Percentiles rank a stretch among this genome's conserved stretches.
Evolutionary conservation across 2,888 invertebrate species (phyloP).

Genomic region (Dasypolia templi): DNA sequence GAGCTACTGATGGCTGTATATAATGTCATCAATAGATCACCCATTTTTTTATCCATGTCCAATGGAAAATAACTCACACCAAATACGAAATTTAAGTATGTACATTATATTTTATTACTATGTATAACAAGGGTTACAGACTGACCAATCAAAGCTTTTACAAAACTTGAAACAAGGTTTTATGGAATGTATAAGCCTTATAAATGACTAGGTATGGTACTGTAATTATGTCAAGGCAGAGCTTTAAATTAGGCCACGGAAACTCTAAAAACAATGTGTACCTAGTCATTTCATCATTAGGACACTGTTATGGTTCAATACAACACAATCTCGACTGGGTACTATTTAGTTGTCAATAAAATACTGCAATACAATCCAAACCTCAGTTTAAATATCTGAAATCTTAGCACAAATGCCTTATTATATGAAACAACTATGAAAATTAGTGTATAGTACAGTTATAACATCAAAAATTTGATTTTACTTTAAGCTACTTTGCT

Average conservation of each 20-base stretch:
- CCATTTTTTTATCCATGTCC: constrained; percentile 60
- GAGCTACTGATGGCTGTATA: constrained; percentile 36
- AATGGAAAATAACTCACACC: constrained; percentile 70
- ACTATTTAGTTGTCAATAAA: constrained; percentile 79
- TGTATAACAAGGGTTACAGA: constrained; percentile 70
- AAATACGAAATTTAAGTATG: constrained; percentile 71
- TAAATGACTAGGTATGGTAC: constrained; percentile 82
- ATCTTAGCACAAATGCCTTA: constrained; percentile 81
- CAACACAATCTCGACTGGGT: constrained; percentile 80
- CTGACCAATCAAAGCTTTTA: constrained; percentile 83
- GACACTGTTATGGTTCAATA: constrained; percentile 78
- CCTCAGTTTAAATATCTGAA: constrained; percentile 74
- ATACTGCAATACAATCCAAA: constrained; percentile 86
- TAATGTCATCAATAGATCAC: constrained; percentile 38
- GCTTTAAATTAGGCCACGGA: constrained; percentile 59
- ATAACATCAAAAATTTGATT: constrained; percentile 64
- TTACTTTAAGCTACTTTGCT: constrained; percentile 63
- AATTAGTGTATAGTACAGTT: constrained; percentile 54
- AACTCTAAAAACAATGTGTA: constrained; percentile 74
- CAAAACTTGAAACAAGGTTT: constrained; percentile 82
- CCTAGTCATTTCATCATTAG: constrained; percentile 81
- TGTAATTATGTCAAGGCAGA: constrained; percentile 62
- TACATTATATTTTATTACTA: constrained; percentile 71
- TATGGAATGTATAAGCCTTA: constrained; percentile 89
- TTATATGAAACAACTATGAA: constrained; percentile 64